These are phyloP conservation scores for Melanotaenia maccullochi DNA, from an alignment of 2,797 vertebrate genomes.

Conservation along the genomic window DNA sequence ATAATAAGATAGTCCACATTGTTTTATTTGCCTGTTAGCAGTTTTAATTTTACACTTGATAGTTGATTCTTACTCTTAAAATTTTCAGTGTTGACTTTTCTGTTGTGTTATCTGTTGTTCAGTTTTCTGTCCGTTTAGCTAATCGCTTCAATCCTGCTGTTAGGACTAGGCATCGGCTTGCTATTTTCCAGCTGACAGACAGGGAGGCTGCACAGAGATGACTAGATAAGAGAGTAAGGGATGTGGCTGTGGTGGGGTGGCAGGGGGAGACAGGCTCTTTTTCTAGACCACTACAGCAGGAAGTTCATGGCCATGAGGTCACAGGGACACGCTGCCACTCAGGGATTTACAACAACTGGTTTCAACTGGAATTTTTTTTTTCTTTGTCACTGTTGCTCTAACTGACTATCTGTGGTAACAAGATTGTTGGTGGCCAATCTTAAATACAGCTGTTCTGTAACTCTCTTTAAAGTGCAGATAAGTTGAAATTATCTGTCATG, in stretches of 20 bases:
- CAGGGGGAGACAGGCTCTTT: conserved; percentile 30
- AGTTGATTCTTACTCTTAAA: background rate
- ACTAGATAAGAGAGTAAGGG: conserved; percentile 55
- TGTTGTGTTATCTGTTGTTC: background rate
- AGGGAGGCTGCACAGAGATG: conserved; percentile 52
- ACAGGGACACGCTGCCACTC: conserved; percentile 62
- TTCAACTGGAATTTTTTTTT: conserved; percentile 60
- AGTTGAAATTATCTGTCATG: conserved; percentile 31
- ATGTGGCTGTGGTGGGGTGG: conserved; percentile 42
- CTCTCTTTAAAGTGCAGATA: conserved; percentile 37
- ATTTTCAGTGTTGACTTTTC: background rate
- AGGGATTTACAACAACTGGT: conserved; percentile 75
- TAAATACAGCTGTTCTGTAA: conserved; percentile 13
- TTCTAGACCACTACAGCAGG: conserved; percentile 57
- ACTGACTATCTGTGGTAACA: conserved; percentile 18
- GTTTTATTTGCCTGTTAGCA: background rate
- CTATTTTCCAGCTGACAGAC: conserved; percentile 13
- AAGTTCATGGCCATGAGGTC: conserved; percentile 76
- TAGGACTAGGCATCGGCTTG: conserved; percentile 11
- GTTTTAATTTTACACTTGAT: background rate
- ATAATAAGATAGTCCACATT: background rate
- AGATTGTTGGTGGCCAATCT: conserved; percentile 34
- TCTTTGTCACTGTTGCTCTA: conserved; percentile 41
- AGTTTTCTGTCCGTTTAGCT: background rate
- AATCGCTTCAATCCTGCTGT: background rate